A percentile compares a stretch with the other conserved stretches of the same genome.
phyloP scores from a whole-genome alignment of 2,113 vertebrate genomes.

The Haemorhous mexicanus region DNA sequence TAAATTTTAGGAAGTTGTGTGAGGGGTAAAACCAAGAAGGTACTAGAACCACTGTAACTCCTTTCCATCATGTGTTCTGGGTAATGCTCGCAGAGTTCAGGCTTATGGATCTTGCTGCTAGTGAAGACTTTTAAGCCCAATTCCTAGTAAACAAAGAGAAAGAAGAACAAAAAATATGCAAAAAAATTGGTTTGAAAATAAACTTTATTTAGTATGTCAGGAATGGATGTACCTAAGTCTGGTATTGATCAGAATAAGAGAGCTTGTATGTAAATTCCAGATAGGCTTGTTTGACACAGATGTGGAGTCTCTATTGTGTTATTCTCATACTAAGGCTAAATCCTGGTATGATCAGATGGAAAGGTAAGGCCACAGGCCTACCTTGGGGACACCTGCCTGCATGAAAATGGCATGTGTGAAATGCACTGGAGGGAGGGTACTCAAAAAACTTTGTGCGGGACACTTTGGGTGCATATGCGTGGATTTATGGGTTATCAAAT shows the following conservation, averaged over 20 bases:
- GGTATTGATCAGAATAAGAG: background rate
- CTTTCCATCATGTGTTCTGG: slow-evolving; percentile 38
- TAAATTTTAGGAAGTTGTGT: background rate
- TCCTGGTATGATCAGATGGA: background rate
- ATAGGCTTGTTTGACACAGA: background rate
- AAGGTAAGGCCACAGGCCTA: background rate
- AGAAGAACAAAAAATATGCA: background rate
- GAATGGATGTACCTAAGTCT: background rate
- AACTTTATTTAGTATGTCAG: background rate
- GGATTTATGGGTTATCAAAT: background rate
- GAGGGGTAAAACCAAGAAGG: background rate
- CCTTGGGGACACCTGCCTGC: background rate
- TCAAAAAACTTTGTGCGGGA: background rate
- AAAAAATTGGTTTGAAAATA: background rate
- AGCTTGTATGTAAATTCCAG: background rate
- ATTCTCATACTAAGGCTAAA: background rate
- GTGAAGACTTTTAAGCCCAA: slow-evolving; percentile 73
- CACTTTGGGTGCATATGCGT: background rate
- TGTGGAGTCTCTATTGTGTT: background rate
- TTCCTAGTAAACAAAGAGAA: slow-evolving; percentile 59
- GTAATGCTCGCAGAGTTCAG: slow-evolving; percentile 45
- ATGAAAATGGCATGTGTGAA: background rate
- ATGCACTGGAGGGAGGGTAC: background rate
- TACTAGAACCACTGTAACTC: slow-evolving; percentile 8
- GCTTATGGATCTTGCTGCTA: slow-evolving; percentile 69